These are phyloP conservation scores for Babyrousa celebensis DNA, from an alignment of 2,797 vertebrate genomes.

Conservation along the genomic window DNA sequence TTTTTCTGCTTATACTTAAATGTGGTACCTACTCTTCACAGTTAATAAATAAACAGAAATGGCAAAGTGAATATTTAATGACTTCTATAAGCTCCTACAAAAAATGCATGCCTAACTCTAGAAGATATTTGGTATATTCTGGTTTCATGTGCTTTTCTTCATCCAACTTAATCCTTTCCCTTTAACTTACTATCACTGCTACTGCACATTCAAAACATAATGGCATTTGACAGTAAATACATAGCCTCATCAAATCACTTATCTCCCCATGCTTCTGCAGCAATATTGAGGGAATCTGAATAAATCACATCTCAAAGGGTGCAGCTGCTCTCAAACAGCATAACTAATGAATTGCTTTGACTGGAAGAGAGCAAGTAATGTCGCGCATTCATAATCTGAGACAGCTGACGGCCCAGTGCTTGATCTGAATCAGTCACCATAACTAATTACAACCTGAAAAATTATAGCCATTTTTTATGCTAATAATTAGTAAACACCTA, in stretches of 20 bases:
- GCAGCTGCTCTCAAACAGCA: conserved; percentile 91
- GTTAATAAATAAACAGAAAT: conserved; percentile 72
- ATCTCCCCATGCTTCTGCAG: conserved; percentile 84
- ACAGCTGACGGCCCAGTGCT: conserved; percentile 83
- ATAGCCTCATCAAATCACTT: conserved; percentile 91
- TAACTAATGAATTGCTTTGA: conserved; percentile 91
- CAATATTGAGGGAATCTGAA: conserved; percentile 89
- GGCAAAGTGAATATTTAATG: conserved; percentile 76
- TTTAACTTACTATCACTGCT: conserved; percentile 87
- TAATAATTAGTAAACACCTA: conserved; percentile 88
- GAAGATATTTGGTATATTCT: conserved; percentile 70
- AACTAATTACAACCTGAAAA: conserved; percentile 88
- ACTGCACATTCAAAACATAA: conserved; percentile 88
- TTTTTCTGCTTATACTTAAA: conserved; percentile 8
- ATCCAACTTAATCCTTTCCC: conserved; percentile 81
- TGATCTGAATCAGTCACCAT: conserved; percentile 84
- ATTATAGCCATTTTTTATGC: conserved; percentile 85
- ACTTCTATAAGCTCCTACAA: conserved; percentile 65
- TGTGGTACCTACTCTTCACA: conserved; percentile 55
- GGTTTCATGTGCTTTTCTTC: conserved; percentile 86
- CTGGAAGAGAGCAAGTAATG: conserved; percentile 85
- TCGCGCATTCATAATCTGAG: conserved; percentile 84
- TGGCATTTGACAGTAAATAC: conserved; percentile 90
- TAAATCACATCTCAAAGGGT: conserved; percentile 90
- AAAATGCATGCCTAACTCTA: not conserved